Conservation (phyloP, 2,888 invertebrate species). For the Drosophila flavopinicola region DNA sequence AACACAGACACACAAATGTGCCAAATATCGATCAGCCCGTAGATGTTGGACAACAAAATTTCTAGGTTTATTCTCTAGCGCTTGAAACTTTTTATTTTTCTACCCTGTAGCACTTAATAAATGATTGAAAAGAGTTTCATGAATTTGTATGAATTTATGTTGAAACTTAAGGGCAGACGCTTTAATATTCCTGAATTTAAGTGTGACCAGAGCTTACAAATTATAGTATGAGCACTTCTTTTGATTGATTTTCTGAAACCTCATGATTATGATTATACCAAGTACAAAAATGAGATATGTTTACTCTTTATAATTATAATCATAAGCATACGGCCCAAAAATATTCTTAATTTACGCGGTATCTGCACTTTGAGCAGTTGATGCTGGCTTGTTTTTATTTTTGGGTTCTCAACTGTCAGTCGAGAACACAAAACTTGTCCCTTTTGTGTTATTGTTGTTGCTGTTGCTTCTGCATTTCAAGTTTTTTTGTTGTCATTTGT, state of each 20-base stretch:
- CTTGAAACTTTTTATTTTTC: slow-evolving; percentile 8
- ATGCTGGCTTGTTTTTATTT: slow-evolving; percentile 14
- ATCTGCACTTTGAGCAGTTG: neutral
- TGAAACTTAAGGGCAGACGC: too few species aligned
- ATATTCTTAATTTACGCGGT: neutral
- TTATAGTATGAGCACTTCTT: too few species aligned
- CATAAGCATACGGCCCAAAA: neutral
- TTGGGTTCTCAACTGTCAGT: slow-evolving; percentile 11
- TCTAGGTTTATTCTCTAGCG: slow-evolving; percentile 36
- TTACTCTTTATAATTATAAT: too few species aligned
- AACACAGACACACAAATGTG: slow-evolving; percentile 37
- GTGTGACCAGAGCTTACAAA: too few species aligned
- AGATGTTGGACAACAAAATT: slow-evolving; percentile 30
- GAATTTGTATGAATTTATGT: neutral
- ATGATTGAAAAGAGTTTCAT: neutral
- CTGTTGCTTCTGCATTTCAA: slow-evolving; percentile 27
- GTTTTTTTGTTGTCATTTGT: slow-evolving; percentile 60
- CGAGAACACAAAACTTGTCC: slow-evolving; percentile 51
- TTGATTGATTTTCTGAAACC: too few species aligned
- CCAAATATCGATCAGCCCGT: slow-evolving; percentile 62
- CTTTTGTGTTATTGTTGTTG: slow-evolving; percentile 44
- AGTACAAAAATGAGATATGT: too few species aligned
- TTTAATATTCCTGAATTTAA: too few species aligned
- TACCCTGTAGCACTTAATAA: slow-evolving; percentile 1
- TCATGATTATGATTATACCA: too few species aligned